These are phyloP conservation scores for Polymixis lichenea DNA, from an alignment of 2,888 invertebrate genomes.

Conservation along the genomic window DNA sequence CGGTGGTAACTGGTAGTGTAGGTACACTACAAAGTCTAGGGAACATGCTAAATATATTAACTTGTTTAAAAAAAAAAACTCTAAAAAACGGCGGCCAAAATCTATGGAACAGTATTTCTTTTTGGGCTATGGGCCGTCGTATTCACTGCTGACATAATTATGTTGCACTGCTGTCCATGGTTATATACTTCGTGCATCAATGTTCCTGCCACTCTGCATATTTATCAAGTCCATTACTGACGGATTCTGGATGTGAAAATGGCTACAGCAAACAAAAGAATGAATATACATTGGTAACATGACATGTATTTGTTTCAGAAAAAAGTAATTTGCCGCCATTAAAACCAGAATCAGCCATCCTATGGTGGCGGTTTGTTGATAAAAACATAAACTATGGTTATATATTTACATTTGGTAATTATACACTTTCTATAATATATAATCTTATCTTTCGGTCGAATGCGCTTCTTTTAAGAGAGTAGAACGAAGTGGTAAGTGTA, in stretches of 20 bases:
- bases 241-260: not conserved
- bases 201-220: too few species aligned
- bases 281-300: not conserved
- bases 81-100: too few species aligned
- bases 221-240: not conserved
- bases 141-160: too few species aligned
- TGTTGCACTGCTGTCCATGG: too few species aligned
- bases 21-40: too few species aligned
- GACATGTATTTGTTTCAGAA: slow-evolving; percentile 70
- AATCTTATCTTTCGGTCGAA: not conserved
- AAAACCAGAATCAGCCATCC: slow-evolving; percentile 79
- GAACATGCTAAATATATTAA: too few species aligned
- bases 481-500: not conserved
- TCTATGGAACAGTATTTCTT: too few species aligned
- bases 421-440: not conserved
- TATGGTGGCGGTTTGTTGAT: slow-evolving; percentile 83
- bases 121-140: too few species aligned
- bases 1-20: too few species aligned
- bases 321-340: slow-evolving; percentile 74
- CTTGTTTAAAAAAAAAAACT: too few species aligned
- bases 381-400: slow-evolving; percentile 81
- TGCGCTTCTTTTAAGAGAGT: not conserved
- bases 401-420: slow-evolving; percentile 70
- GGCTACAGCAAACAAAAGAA: not conserved
- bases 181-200: too few species aligned